These are phyloP conservation scores for Sturmia bella DNA, from an alignment of 2,888 invertebrate genomes.

Conservation along the genomic window DNA sequence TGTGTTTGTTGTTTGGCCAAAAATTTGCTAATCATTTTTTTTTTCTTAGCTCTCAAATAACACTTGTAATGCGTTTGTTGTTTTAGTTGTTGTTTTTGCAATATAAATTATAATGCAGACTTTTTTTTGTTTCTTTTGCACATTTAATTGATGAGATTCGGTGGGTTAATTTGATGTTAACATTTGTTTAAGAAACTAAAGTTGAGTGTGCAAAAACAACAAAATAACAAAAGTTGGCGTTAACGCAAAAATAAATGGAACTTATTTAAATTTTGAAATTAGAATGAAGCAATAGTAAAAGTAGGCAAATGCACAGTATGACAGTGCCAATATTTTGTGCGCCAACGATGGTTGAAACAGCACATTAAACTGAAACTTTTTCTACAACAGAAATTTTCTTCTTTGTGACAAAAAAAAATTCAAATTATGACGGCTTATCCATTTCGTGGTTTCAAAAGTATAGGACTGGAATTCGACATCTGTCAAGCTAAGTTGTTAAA, in stretches of 20 bases:
- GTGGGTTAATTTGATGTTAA: background rate
- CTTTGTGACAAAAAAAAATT: too few relatives aligned
- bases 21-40: slow-evolving; percentile 38
- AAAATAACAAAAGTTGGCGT: background rate
- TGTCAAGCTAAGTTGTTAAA: too few relatives aligned
- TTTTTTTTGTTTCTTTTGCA: background rate
- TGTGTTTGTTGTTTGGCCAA: slow-evolving; percentile 6
- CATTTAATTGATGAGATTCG: slow-evolving; percentile 42
- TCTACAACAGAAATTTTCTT: too few relatives aligned
- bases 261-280: background rate
- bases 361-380: too few relatives aligned
- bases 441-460: too few relatives aligned
- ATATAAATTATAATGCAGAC: background rate
- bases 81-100: slow-evolving; percentile 39
- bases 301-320: too few relatives aligned
- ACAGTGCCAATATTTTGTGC: too few relatives aligned
- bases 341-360: too few relatives aligned
- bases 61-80: slow-evolving; percentile 52
- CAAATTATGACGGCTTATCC: too few relatives aligned
- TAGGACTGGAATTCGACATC: too few relatives aligned
- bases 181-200: slow-evolving; percentile 3
- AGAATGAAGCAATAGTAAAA: background rate
- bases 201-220: too few relatives aligned
- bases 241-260: background rate
- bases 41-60: slow-evolving; percentile 42